Evolutionary conservation across 1,140 invertebrate genomes (phyloP).

Genomic region (Phymastichus coffea): DNA sequence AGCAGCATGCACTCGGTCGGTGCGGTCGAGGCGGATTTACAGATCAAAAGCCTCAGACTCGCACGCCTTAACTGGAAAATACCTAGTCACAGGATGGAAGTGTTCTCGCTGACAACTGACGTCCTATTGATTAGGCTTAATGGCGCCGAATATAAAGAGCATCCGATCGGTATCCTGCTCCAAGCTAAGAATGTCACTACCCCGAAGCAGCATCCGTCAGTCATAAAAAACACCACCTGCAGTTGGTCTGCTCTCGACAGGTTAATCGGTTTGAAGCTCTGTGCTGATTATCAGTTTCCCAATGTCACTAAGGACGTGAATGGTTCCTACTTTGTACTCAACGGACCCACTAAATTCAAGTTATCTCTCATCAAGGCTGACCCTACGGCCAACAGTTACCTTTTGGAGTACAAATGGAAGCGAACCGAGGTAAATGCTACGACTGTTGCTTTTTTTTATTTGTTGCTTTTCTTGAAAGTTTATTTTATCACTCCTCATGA

Average conservation of each 20-base stretch:
- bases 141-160: conserved; percentile 40
- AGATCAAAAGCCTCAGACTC: conserved; percentile 68
- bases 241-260: conserved; percentile 74
- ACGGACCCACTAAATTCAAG: conserved; percentile 76
- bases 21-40: conserved; percentile 71
- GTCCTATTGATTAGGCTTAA: conserved; percentile 44
- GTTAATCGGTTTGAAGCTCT: conserved; percentile 80
- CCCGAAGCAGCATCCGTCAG: neutral
- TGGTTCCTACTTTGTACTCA: conserved; percentile 75
- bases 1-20: conserved; percentile 82
- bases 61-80: conserved; percentile 74
- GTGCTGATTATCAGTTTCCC: conserved; percentile 73
- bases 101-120: conserved; percentile 60
- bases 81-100: conserved; percentile 82
- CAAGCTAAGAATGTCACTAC: neutral
- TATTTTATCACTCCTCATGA: no score
- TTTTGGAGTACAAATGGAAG: conserved; percentile 73
- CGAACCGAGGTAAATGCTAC: conserved; percentile 50
- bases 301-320: conserved; percentile 65
- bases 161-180: conserved; percentile 23
- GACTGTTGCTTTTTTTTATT: neutral
- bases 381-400: conserved; percentile 70
- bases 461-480: no score
- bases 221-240: conserved; percentile 61
- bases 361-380: conserved; percentile 81